Percentiles rank a stretch among this genome's conserved stretches.
These are phyloP conservation scores for Podilymbus podiceps DNA, from an alignment of 2,113 vertebrate species.

Conservation along the genomic window DNA sequence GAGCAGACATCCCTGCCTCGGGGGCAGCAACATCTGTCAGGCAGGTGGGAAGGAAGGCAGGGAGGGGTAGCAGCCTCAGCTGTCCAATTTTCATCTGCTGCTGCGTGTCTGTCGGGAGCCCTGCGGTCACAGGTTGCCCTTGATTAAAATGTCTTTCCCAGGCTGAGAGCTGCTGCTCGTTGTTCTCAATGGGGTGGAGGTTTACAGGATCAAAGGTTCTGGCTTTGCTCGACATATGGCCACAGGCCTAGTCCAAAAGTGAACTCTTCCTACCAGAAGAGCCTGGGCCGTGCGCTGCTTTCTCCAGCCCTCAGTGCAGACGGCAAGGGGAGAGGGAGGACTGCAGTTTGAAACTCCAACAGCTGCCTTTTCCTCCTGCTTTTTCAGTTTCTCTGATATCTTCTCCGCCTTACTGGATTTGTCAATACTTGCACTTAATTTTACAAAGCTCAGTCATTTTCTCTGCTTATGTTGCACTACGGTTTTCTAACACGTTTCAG, in stretches of 20 bases:
- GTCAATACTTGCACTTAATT: neutral
- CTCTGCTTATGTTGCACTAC: neutral
- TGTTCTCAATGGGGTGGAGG: neutral
- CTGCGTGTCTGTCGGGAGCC: neutral
- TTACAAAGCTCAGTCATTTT: neutral
- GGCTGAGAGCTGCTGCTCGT: neutral
- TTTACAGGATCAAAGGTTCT: neutral
- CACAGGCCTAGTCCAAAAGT: neutral
- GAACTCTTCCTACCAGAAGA: neutral
- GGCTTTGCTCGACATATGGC: neutral
- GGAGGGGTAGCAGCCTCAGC: neutral
- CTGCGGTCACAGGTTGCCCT: neutral
- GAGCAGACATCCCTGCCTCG: constrained; percentile 9
- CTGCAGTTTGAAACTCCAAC: neutral
- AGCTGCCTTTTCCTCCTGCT: neutral
- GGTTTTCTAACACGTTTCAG: neutral
- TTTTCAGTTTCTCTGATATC: neutral
- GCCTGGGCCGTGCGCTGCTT: neutral
- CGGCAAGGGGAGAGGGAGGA: neutral
- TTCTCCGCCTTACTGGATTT: neutral
- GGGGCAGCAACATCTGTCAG: neutral
- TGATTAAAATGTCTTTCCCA: neutral
- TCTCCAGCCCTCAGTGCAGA: neutral
- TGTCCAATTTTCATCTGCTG: neutral
- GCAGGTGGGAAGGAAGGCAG: neutral